Base-by-base conservation (phyloP, 2,888 invertebrate genomes). In the Falcaria lacertinaria region DNA sequence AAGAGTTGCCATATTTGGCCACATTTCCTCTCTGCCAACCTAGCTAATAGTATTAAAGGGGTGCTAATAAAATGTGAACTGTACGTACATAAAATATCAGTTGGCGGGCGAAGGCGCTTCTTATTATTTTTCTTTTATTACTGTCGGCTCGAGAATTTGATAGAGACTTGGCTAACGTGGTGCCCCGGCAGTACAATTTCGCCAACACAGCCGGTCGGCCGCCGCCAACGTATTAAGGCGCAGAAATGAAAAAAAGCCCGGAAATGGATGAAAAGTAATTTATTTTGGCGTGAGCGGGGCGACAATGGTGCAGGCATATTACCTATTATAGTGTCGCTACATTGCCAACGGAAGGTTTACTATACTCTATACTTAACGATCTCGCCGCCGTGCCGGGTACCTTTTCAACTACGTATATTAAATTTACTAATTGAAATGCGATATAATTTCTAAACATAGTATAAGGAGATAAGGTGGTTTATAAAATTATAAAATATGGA, bases 81-180 rank as follows among this genome's bases (percentile, higher is more conserved):
- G 69, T 68, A 69, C 70, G 80, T 80, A 78, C 70, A 80, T 80
- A 78, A n/a, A 81, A 81, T 78, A 77, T 78, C 69, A 58, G 60
- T 45, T 57, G 65, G 65, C 60, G 62, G 64, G 60, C 55, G 63
- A 59, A 71, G 70, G 64, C 66, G 66, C 60, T 74, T 61, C 69
- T 71, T 77, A 80, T 81, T 80, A 80, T 83, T 82, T 83, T 77
- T 75, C 57, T 83, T 83, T 83, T 83, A 84, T 82, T 81, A 77
- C 76, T 69, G 64, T 60, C 69, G 69, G 68, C 64, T 69, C 64
- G 76, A 69, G 74, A 78, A 74, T 80, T 82, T 80, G 79, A 83
- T 81, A 81, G 78, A 80, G 79, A 78, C 80, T 83, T 82, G 80
- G 82, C 81, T 76, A 70, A 69, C 61, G 71, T 70, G 76, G 68